Evolutionary conservation across 2,888 invertebrate species (phyloP).

Genomic region (Andrena praecox): DNA sequence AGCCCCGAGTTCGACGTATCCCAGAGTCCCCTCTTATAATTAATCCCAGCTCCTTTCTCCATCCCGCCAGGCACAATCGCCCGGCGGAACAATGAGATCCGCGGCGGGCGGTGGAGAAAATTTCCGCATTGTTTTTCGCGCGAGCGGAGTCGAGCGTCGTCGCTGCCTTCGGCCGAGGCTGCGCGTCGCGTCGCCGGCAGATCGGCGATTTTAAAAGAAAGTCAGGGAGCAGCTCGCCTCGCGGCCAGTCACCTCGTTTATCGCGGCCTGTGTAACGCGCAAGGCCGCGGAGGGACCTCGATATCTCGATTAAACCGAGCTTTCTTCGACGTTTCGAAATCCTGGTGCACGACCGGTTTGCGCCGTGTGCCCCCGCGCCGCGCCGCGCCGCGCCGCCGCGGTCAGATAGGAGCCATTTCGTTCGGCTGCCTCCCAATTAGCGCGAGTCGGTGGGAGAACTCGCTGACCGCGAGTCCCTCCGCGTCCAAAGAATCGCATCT

Average conservation of each 20-base stretch:
- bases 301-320: constrained; percentile 65
- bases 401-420: constrained; percentile 40
- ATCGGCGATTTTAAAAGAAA: constrained; percentile 58
- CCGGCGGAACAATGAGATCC: constrained; percentile 28
- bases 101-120: constrained; percentile 11
- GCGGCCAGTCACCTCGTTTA: constrained; percentile 66
- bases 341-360: constrained; percentile 65
- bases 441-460: background rate
- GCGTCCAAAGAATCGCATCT: no score
- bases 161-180: background rate
- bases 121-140: constrained; percentile 39
- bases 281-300: constrained; percentile 70
- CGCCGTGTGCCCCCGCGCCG: constrained; percentile 23
- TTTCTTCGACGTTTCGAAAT: constrained; percentile 70
- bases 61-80: background rate
- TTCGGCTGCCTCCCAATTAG: constrained; percentile 40
- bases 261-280: constrained; percentile 57
- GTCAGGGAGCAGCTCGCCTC: constrained; percentile 33
- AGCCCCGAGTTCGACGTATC: constrained; percentile 7
- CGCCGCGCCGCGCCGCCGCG: constrained; percentile 31
- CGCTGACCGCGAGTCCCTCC: no score
- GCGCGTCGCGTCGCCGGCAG: background rate
- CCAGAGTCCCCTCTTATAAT: constrained; percentile 18
- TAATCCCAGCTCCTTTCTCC: constrained; percentile 47
- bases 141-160: background rate